These are phyloP conservation scores for Psettodes erumei DNA, from an alignment of 2,113 vertebrate genomes.

Conservation along the genomic window DNA sequence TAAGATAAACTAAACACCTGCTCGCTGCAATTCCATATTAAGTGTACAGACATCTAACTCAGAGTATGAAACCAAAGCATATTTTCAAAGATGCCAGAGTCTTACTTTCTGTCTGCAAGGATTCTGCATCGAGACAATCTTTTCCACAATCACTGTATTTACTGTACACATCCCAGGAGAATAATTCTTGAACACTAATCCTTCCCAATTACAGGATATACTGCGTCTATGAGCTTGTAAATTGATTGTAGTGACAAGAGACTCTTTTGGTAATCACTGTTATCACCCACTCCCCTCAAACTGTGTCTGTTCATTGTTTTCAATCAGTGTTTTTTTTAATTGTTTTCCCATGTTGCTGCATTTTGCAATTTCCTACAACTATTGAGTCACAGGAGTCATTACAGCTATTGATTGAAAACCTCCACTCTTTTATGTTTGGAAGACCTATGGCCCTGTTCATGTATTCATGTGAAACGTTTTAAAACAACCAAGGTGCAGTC, in stretches of 20 bases:
- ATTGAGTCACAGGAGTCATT: constrained; percentile 49
- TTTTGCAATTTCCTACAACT: constrained; percentile 35
- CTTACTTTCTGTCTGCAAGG: constrained; percentile 7
- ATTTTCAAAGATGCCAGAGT: not conserved
- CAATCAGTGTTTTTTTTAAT: constrained; percentile 66
- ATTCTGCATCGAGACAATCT: not conserved
- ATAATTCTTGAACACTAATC: constrained; percentile 64
- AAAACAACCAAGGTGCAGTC: constrained; percentile 42
- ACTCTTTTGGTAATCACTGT: constrained; percentile 54
- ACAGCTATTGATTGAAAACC: constrained; percentile 52
- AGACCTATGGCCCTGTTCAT: constrained; percentile 22
- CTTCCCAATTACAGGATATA: constrained; percentile 78
- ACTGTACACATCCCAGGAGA: constrained; percentile 4
- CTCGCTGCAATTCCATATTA: not conserved
- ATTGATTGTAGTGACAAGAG: constrained; percentile 59
- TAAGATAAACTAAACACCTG: not conserved
- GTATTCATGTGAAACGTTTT: constrained; percentile 42
- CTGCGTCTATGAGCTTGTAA: constrained; percentile 60
- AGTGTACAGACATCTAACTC: not conserved
- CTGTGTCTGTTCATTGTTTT: constrained; percentile 43
- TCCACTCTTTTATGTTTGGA: constrained; percentile 32
- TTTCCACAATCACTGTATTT: not conserved
- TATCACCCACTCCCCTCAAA: constrained; percentile 29
- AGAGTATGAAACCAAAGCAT: not conserved
- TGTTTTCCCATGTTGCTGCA: constrained; percentile 48